Conservation (phyloP, 1,140 invertebrate genomes). For the Leptonema lineaticorne region DNA sequence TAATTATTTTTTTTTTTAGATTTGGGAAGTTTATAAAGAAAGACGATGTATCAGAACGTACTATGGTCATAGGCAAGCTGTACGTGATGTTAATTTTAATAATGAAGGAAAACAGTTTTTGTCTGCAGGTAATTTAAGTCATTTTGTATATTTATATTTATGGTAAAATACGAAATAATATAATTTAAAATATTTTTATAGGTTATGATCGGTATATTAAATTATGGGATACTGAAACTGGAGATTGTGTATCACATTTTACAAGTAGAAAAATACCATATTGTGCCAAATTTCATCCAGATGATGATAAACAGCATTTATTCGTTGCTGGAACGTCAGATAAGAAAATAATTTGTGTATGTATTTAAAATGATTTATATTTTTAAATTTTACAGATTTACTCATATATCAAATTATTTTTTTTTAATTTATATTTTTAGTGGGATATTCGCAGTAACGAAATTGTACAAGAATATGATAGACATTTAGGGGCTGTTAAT, state of each 20-base stretch:
- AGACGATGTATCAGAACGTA: slow-evolving; percentile 94
- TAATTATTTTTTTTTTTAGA: slow-evolving; percentile 56
- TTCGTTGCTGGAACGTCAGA: slow-evolving; percentile 98
- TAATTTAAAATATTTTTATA: slow-evolving; percentile 44
- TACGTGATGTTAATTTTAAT: slow-evolving; percentile 95
- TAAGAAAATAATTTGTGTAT: slow-evolving; percentile 98
- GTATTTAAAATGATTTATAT: slow-evolving; percentile 48
- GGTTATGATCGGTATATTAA: slow-evolving; percentile 92
- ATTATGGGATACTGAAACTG: slow-evolving; percentile 99
- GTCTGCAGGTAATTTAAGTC: slow-evolving; percentile 69
- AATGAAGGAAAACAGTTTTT: slow-evolving; percentile 91
- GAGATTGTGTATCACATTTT: slow-evolving; percentile 87
- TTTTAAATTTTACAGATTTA: not conserved
- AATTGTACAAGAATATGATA: slow-evolving; percentile 97
- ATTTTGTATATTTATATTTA: slow-evolving; percentile 16
- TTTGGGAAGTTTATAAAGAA: slow-evolving; percentile 99
- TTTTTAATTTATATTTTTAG: slow-evolving; percentile 55
- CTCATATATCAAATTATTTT: too few relatives aligned
- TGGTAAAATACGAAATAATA: not conserved
- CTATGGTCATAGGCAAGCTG: slow-evolving; percentile 94
- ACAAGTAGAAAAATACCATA: slow-evolving; percentile 95
- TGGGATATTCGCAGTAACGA: slow-evolving; percentile 96
- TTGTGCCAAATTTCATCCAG: slow-evolving; percentile 97
- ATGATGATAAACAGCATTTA: slow-evolving; percentile 94
- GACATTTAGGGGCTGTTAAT: slow-evolving; percentile 98